Conservation (phyloP, 1,140 invertebrate species). For the Batillaria attramentaria region DNA sequence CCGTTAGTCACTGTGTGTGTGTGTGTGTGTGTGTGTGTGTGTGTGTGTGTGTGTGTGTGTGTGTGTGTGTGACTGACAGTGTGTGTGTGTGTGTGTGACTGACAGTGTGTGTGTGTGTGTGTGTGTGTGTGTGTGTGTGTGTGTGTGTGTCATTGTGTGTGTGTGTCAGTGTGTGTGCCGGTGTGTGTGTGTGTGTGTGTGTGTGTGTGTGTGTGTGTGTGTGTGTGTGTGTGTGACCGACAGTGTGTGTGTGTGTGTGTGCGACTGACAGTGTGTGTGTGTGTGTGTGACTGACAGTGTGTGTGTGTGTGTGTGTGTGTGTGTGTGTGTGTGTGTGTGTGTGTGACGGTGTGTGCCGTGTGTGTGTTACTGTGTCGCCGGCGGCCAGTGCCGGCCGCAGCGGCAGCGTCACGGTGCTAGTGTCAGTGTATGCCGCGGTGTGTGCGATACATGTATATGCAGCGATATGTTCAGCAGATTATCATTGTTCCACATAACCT, state of each 20-base stretch:
- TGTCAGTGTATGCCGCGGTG: background rate
- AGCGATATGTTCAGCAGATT: no score
- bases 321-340: background rate
- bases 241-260: background rate
- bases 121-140: constrained; percentile 36
- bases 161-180: constrained; percentile 41
- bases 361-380: background rate
- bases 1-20: background rate
- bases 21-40: background rate
- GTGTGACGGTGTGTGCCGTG: background rate
- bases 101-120: constrained; percentile 41
- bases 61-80: constrained; percentile 34
- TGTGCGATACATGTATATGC: background rate
- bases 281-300: background rate
- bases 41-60: background rate
- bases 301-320: background rate
- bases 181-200: constrained; percentile 44
- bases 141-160: no score
- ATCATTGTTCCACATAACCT: no score
- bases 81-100: constrained; percentile 37
- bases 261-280: background rate
- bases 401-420: background rate
- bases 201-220: constrained; percentile 40
- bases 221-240: constrained; percentile 31
- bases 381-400: background rate